Evolutionary conservation across 2,113 vertebrate species (phyloP).

Genomic region (Sebastes fasciatus): DNA sequence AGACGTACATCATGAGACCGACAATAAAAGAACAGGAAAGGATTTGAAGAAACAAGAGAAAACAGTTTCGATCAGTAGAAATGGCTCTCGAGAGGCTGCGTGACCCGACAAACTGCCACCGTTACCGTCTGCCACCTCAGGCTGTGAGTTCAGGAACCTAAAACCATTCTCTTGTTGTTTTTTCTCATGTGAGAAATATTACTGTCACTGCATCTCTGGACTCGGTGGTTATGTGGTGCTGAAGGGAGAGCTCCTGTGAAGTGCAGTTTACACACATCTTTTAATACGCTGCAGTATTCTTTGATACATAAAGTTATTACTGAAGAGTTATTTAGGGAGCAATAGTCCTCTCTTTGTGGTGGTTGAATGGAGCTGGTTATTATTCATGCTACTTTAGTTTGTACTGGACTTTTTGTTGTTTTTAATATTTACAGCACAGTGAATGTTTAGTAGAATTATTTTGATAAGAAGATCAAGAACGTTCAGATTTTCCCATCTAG

Average conservation of each 20-base stretch:
- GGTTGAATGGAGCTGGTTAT: background rate
- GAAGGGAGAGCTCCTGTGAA: slow-evolving; percentile 33
- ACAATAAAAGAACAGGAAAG: too few species aligned
- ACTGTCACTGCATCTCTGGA: background rate
- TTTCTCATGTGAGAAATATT: background rate
- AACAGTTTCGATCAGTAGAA: too few species aligned
- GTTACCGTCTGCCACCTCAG: background rate
- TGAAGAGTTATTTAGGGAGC: background rate
- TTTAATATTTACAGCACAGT: too few species aligned
- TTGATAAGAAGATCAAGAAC: background rate
- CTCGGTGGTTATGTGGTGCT: slow-evolving; percentile 19
- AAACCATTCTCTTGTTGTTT: background rate
- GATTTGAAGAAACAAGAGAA: too few species aligned
- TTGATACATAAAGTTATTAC: background rate
- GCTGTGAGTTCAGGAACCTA: too few species aligned
- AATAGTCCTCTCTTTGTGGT: background rate
- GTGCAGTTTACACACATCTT: background rate
- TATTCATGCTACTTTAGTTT: background rate
- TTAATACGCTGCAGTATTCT: background rate
- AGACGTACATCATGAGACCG: too few species aligned
- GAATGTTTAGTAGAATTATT: background rate
- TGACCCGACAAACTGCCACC: background rate
- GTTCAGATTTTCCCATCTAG: background rate
- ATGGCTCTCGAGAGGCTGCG: too few species aligned
- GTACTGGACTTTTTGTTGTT: background rate